Evolutionary conservation across 2,113 vertebrate species (phyloP), one percentile per base, ranked within the genome.

Genomic region (Chionodraco myersi): DNA sequence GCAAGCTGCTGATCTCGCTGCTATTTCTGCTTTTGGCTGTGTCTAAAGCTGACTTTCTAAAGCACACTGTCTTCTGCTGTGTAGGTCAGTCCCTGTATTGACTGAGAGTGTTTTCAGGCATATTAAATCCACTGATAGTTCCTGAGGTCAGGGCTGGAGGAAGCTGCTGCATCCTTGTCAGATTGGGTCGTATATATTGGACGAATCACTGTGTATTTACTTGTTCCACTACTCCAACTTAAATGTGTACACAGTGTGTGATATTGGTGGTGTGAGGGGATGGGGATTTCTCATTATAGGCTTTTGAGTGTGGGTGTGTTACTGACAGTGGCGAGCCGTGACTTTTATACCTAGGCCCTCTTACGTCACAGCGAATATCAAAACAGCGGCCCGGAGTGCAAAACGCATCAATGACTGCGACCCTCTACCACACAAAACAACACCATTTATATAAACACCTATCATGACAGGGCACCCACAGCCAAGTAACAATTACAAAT

Each of bases 41-140:
- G 80, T 90, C 79, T 79, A 83, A 89, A 88, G 87, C 86, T 76
- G 89, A 87, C 84, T 69, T 92, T 91, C 83, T 81, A 41, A 78
- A 78, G 88, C 82, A 70, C 80, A 75, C 72, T 64, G 57, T 82
- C 77, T 82, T 91, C 65, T 85, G 65, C 82, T 87, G 79, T 84
- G 77, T 80, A 83, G 82, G 86, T 93, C 89, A 89, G 72, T 70
- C 41, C 5, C 85, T 82, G 64, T 86, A 87, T 86, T 81, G 77
- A 88, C 81, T 67, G 58, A 62, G 64, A 72, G 71, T 69, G 54
- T 84, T 82, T 86, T 86, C 63, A 65, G 56, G 53, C 66, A 74
- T 76, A 74, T 77, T 82, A 79, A 84, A 75, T 75, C 64, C 49
- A 73, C 41, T 69, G 78, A 77, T 80, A 85, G 82, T 86, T 90